Evolutionary conservation across 2,113 vertebrate genomes (phyloP), one percentile per base, ranked within the genome.

Genomic region (Calyptommatus sinebrachiatus): DNA sequence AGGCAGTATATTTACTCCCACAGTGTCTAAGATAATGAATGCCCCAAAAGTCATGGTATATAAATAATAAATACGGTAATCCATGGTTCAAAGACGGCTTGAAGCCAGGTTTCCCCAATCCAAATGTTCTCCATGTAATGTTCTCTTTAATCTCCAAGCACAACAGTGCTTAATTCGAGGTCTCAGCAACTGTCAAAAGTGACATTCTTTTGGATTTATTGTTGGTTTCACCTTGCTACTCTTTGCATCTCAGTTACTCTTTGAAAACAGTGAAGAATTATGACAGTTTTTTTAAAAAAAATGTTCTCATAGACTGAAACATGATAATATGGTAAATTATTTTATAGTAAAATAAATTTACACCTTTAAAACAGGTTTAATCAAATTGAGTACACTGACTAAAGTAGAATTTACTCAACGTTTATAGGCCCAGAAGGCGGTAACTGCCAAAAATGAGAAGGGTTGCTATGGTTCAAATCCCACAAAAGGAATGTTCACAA

Each of bases 81-180:
- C 57, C 29, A 57, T 22, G 14, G 48, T 26, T 80, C 46, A 80
- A 48, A 53, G 35, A 31, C 20, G 26, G 73, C 68, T 45, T 81
- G 26, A 35, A 81, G 28, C 18, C 26, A 28, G 18, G 31, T 41
- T 48, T 68, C 48, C 29, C 62, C 26, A 57, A 26, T 8, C 79
- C 74, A 74, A 81, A 50, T 74, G 50, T 22, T 50, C 61, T 1
- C 35, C 1, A 45, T 20, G 46, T 16, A 63, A n/a, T 60, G n/a
- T 20, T 67, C 12, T 9, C 14, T 45, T 35, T 74, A 69, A 63
- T n/a, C 35, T 5, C 0, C 35, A 71, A 71, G 60, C 77, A 81
- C 79, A 75, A 80, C 77, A 88, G 72, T 77, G 83, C 46, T 88
- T 7, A 57, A 66, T 31, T 76, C 72, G 53, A 83, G 79, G 28